A percentile compares a stretch with the other conserved stretches of the same genome.
Conservation (phyloP, 2,797 vertebrate genomes). For the Alfaro cultratus region DNA sequence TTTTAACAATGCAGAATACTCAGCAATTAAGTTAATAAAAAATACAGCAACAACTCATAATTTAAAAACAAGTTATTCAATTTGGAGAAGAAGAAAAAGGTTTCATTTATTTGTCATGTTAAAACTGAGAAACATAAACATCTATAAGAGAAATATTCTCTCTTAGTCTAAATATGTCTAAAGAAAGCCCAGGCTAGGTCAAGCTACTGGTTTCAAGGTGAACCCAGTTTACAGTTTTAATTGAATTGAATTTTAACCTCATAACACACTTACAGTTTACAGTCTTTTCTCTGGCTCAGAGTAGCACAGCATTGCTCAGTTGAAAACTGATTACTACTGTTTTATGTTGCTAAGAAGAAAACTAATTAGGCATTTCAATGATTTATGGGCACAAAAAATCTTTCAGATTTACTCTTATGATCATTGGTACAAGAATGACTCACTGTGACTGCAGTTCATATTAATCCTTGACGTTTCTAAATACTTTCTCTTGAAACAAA, state of each 20-base stretch:
- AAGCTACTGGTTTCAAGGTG: neutral
- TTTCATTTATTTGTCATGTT: neutral
- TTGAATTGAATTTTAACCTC: neutral
- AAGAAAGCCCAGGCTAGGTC: neutral
- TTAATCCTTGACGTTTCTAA: neutral
- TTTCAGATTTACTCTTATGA: neutral
- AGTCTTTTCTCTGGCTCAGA: neutral
- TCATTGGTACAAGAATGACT: neutral
- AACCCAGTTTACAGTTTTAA: neutral
- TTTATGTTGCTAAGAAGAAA: neutral
- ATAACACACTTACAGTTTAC: neutral
- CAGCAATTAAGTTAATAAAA: too few species aligned
- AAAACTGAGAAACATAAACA: too few species aligned
- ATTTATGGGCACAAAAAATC: neutral
- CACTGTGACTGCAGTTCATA: neutral
- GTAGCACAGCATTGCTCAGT: neutral
- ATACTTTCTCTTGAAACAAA: neutral
- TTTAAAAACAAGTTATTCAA: neutral
- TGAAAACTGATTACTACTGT: neutral
- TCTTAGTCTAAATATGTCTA: neutral
- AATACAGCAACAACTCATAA: neutral
- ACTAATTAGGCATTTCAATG: neutral
- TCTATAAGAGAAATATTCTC: neutral
- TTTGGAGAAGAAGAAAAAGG: neutral
- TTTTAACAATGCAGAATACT: neutral